A percentile compares a stretch with the other conserved stretches of the same genome.
These are phyloP conservation scores for Cenopis cana DNA, from an alignment of 2,888 invertebrate species.

Conservation along the genomic window DNA sequence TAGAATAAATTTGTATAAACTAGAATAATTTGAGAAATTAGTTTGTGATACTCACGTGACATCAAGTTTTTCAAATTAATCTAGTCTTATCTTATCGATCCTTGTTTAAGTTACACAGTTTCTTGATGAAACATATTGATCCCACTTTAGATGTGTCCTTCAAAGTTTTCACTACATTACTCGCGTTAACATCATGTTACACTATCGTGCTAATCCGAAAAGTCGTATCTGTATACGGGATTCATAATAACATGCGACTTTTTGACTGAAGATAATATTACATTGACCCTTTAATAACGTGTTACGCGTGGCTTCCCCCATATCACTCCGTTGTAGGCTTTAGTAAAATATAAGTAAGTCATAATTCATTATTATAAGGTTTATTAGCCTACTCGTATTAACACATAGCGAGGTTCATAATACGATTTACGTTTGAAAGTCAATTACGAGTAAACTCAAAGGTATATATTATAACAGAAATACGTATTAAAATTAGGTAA, in stretches of 20 bases:
- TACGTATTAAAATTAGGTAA: too few relatives aligned
- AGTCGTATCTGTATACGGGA: not conserved
- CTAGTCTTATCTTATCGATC: too few relatives aligned
- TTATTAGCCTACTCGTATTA: conserved; percentile 8
- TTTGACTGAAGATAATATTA: too few relatives aligned
- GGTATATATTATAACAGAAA: too few relatives aligned
- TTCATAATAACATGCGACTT: not conserved
- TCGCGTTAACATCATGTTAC: not conserved
- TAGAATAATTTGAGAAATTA: too few relatives aligned
- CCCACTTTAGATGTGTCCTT: not conserved
- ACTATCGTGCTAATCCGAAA: not conserved
- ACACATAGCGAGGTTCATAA: not conserved
- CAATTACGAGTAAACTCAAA: not conserved
- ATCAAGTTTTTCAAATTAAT: too few relatives aligned
- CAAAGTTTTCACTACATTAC: not conserved
- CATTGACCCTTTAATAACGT: conserved; percentile 5
- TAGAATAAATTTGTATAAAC: too few relatives aligned
- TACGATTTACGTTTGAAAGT: not conserved
- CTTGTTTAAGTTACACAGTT: not conserved
- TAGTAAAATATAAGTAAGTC: too few relatives aligned
- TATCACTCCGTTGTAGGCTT: not conserved
- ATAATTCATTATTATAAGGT: too few relatives aligned
- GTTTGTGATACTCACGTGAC: too few relatives aligned
- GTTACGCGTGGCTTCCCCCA: conserved; percentile 10
- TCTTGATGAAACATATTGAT: too few relatives aligned